Conservation (phyloP, 1,140 invertebrate species). For the Lordiphosa stackelbergi region DNA sequence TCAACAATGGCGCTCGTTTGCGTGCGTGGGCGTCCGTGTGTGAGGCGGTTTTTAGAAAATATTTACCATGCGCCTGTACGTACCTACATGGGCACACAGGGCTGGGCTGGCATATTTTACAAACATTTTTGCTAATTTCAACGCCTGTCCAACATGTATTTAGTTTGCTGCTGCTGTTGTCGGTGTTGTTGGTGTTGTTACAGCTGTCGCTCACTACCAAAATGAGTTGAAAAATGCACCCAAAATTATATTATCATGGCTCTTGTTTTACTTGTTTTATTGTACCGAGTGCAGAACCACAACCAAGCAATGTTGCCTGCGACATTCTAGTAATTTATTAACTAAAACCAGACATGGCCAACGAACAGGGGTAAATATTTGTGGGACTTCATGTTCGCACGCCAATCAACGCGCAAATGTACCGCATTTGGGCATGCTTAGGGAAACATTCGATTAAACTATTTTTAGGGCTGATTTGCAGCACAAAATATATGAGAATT, state of each 20-base stretch:
- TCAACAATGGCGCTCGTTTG: constrained; percentile 39
- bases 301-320: not conserved
- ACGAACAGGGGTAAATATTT: constrained; percentile 51
- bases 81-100: not conserved
- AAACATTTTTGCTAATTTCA: constrained; percentile 56
- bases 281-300: constrained; percentile 10
- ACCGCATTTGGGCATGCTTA: too few relatives aligned
- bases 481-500: too few relatives aligned
- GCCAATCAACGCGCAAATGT: too few relatives aligned
- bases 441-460: too few relatives aligned
- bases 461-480: too few relatives aligned
- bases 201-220: constrained; percentile 44
- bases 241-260: constrained; percentile 55
- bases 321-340: constrained; percentile 73
- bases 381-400: constrained; percentile 13
- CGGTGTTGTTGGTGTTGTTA: constrained; percentile 21
- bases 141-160: constrained; percentile 54
- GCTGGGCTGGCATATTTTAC: constrained; percentile 48
- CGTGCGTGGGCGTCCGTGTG: constrained; percentile 33
- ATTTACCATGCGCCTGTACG: constrained; percentile 40
- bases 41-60: constrained; percentile 35
- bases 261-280: constrained; percentile 25
- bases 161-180: constrained; percentile 17
- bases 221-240: constrained; percentile 31
- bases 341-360: constrained; percentile 37